Evolutionary conservation across 2,888 invertebrate genomes (phyloP), one percentile per base, ranked within the genome.

Genomic region (Volucella inanis): DNA sequence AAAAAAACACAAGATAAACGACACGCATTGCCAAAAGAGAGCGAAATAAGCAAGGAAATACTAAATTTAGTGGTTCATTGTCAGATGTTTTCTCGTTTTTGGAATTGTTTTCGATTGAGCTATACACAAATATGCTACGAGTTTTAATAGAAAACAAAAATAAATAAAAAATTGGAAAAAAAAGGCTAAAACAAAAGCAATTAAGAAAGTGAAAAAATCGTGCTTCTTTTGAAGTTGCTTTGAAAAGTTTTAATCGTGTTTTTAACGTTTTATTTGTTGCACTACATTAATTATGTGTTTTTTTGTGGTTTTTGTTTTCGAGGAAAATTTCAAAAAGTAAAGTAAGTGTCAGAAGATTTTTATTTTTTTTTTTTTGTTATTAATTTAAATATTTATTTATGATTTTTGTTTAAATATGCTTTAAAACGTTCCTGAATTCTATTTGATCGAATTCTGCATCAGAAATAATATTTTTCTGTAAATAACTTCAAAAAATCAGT

Each of bases 331-430:
- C 86, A 86, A 86, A 81, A 86, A 86, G 70, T 86, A 54, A 82
- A 55, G 86, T 86, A 59, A 86, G 86, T 86, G 39, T 11, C 12
- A 18, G 67, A 18, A 62, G 4, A 4, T 14, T 12, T 39, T 50
- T 55, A 38, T n/a, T n/a, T n/a, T n/a, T 54, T 65, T 47, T 50
- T 64, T 55, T 64, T 57, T 18, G 47, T 54, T 10, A 78, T n/a
- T 61, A 43, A 55, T 67, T 77, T 90, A 11, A 87, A 91, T 91
- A 88, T 92, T 91, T 89, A 15, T 31, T 61, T 52, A 9, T 45
- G 22, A 3, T 49, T 12, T 45, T 45, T 45, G 10, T 3, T 45
- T 45, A 8, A 12, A 45, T 18, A n/a, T n/a, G n/a, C n/a, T n/a
- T n/a, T n/a, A n/a, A n/a, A n/a, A n/a, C n/a, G 18, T 18, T 18